These are phyloP conservation scores for Dynastes maya DNA, from an alignment of 2,888 invertebrate genomes.

Conservation along the genomic window DNA sequence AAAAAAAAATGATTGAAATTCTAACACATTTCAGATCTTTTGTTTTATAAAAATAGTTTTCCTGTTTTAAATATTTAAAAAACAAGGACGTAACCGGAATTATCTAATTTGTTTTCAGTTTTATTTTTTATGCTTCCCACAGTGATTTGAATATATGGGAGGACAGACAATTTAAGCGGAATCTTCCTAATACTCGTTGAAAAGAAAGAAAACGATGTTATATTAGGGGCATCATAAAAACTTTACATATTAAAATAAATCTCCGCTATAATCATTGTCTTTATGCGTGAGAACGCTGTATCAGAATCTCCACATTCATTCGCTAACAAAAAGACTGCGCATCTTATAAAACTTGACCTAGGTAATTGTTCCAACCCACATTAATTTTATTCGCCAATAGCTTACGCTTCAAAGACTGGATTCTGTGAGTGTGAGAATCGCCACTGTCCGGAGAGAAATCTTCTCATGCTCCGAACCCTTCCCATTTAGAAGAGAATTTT, in stretches of 20 bases:
- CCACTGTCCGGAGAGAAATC: slow-evolving; percentile 40
- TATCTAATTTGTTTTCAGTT: too few relatives aligned
- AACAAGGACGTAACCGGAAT: too few relatives aligned
- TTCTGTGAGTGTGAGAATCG: slow-evolving; percentile 38
- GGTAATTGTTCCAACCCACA: slow-evolving; percentile 21
- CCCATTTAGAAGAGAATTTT: slow-evolving; percentile 9
- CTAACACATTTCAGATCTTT: too few relatives aligned
- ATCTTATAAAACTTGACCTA: slow-evolving; percentile 23
- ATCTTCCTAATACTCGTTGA: too few relatives aligned
- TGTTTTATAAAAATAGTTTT: too few relatives aligned
- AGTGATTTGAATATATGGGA: too few relatives aligned
- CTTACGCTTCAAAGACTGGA: background rate
- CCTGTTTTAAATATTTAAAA: too few relatives aligned
- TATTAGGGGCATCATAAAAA: background rate
- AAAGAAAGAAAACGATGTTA: too few relatives aligned
- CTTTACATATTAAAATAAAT: slow-evolving; percentile 16
- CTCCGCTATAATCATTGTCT: background rate
- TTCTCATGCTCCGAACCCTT: slow-evolving; percentile 41
- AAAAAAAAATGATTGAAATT: too few relatives aligned
- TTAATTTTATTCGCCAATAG: slow-evolving; percentile 39
- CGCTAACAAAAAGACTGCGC: slow-evolving; percentile 1
- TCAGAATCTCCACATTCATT: background rate
- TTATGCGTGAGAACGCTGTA: slow-evolving; percentile 29
- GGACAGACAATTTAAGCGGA: too few relatives aligned
- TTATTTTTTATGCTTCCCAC: too few relatives aligned